Percentiles rank a stretch among this genome's conserved stretches.
phyloP scores from a whole-genome alignment of 2,888 invertebrate genomes.

The Scaptomyza flava region DNA sequence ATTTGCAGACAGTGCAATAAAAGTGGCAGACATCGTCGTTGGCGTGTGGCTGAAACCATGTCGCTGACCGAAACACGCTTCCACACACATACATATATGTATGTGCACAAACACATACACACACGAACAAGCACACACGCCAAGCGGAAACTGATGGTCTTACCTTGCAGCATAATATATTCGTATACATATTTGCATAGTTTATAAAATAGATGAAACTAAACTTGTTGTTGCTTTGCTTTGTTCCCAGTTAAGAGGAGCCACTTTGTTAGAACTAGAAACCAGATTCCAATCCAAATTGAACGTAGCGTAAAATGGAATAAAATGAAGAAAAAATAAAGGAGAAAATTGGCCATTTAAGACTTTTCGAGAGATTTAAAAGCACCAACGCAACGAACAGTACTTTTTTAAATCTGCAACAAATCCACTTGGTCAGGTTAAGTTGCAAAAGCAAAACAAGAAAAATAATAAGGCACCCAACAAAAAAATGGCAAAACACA shows the following conservation, averaged over 20 bases:
- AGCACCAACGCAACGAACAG: background rate
- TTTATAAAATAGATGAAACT: conserved; percentile 39
- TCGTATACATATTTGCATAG: conserved; percentile 53
- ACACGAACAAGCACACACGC: background rate
- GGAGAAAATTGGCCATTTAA: background rate
- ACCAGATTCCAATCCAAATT: background rate
- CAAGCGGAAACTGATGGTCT: conserved; percentile 14
- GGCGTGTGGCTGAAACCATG: conserved; percentile 3
- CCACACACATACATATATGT: background rate
- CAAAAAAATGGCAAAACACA: conserved; percentile 4
- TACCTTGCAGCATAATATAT: background rate
- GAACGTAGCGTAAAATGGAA: background rate
- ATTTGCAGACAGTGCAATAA: conserved; percentile 50
- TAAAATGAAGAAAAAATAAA: background rate
- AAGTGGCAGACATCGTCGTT: conserved; percentile 33
- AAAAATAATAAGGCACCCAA: background rate
- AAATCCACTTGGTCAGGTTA: conserved; percentile 50
- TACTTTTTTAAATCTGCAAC: conserved; percentile 6
- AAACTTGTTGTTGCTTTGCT: conserved; percentile 12
- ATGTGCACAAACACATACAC: background rate
- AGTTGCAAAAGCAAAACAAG: conserved; percentile 1
- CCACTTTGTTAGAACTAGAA: background rate
- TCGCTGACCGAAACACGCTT: background rate
- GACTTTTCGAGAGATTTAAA: conserved; percentile 1
- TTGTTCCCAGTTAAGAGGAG: background rate